Evolutionary conservation across 2,888 invertebrate genomes (phyloP), one percentile per base, ranked within the genome.

Genomic region (Acleris emargana): DNA sequence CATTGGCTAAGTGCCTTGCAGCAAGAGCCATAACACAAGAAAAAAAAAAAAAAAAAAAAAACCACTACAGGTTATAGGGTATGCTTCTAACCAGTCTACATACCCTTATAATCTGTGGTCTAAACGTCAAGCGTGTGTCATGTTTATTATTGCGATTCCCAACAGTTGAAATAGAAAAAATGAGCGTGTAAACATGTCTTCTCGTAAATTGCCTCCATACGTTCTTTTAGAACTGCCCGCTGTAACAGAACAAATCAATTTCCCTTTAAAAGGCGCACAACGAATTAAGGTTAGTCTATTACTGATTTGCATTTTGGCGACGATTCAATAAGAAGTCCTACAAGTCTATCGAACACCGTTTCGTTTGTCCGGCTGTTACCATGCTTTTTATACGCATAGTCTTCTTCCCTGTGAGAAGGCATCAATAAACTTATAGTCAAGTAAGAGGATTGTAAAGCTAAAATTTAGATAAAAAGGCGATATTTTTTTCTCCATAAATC

Each of bases 231-330:
- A 94, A 75, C 91, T 93, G 71, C 89, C 93, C 72, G 92, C 94
- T 83, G 91, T 95, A 72, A 94, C 94, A 55, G 89, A 93, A 73
- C 88, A 88, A 68, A 92, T 95, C 71, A 93, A 93, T 72, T 93
- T 93, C 79, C 95, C 95, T 2, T 88, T 95, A 73, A 92, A 93
- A 82, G 94, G 93, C 82, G 95, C 95, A 71, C 95, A 95, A 79
- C 94, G 96, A 58, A 95, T 96, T 78, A 96, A 96, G 94, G 96
- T 96, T 80, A 84, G 88, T 83, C 60, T 60, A 55, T 60, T 67
- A 67, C 68, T 71, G 67, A 66, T 61, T 52, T 71, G 66, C 69
- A 69, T 67, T 73, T 83, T 87, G 83, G 82, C 82, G 75, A 61
- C 58, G 64, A 72, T 72, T 79, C 84, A 84, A 84, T 53, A 66